A percentile compares a stretch with the other conserved stretches of the same genome.
Conservation (phyloP, 2,113 vertebrate species). For the Pterocles gutturalis region DNA sequence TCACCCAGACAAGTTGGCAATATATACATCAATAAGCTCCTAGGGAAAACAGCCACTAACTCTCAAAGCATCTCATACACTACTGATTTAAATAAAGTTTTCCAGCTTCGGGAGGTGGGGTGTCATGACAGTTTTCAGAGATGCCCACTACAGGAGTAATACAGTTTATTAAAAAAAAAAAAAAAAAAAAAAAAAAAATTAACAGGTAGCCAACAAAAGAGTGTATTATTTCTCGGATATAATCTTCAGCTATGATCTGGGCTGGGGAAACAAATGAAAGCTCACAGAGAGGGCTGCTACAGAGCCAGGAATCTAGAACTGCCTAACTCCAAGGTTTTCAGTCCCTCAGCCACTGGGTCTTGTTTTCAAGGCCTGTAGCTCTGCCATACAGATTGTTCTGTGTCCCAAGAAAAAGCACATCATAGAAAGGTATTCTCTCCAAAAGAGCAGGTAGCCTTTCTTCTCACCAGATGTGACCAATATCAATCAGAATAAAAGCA, state of each 20-base stretch:
- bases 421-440: background rate
- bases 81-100: background rate
- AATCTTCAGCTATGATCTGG: background rate
- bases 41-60: background rate
- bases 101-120: background rate
- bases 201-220: background rate
- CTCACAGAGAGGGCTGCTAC: background rate
- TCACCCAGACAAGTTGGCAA: background rate
- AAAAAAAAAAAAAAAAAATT: no score
- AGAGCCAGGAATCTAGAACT: background rate
- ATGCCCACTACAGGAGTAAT: background rate
- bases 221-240: background rate
- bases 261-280: background rate
- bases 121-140: background rate
- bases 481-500: background rate
- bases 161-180: background rate
- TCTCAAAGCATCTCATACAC: background rate
- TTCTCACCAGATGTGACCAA: background rate
- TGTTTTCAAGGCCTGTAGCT: background rate
- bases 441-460: background rate
- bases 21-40: background rate
- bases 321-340: background rate
- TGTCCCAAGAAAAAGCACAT: background rate
- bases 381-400: fast-evolving
- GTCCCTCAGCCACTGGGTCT: background rate